Conservation (phyloP, 2,888 invertebrate species). For the Xylota segnis region DNA sequence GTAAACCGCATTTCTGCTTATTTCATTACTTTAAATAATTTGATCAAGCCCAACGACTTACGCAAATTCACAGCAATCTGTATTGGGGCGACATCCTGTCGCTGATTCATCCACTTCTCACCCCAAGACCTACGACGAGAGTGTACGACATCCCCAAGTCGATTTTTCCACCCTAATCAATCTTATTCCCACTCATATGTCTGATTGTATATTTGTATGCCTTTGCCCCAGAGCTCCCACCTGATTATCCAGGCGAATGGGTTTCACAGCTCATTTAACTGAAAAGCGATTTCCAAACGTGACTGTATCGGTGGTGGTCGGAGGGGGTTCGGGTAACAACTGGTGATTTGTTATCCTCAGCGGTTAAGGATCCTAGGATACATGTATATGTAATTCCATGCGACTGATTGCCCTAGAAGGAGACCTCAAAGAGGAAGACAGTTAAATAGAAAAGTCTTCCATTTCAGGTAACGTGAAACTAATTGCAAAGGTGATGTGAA, state of each 20-base stretch:
- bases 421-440: conserved; percentile 6
- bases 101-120: conserved; percentile 5
- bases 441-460: conserved; percentile 26
- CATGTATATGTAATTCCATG: conserved; percentile 8
- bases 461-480: conserved; percentile 38
- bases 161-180: conserved; percentile 55
- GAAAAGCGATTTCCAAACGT: conserved; percentile 65
- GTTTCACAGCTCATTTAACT: conserved; percentile 65
- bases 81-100: conserved; percentile 35
- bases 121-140: conserved; percentile 11
- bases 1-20: conserved; percentile 16
- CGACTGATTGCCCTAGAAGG: conserved; percentile 25
- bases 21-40: conserved; percentile 29
- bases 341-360: conserved; percentile 27
- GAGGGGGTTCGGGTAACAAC: neutral
- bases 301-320: conserved; percentile 11
- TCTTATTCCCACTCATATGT: conserved; percentile 52
- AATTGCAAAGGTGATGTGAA: conserved; percentile 2
- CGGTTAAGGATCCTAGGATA: conserved; percentile 24
- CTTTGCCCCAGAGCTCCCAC: conserved; percentile 15
- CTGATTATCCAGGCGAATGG: conserved; percentile 56
- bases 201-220: conserved; percentile 45
- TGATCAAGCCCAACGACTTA: conserved; percentile 40
- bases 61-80: conserved; percentile 12
- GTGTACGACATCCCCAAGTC: neutral